Evolutionary conservation across 23 tunicate species (phyloP).

Genomic region (Trididemnum clinides): DNA sequence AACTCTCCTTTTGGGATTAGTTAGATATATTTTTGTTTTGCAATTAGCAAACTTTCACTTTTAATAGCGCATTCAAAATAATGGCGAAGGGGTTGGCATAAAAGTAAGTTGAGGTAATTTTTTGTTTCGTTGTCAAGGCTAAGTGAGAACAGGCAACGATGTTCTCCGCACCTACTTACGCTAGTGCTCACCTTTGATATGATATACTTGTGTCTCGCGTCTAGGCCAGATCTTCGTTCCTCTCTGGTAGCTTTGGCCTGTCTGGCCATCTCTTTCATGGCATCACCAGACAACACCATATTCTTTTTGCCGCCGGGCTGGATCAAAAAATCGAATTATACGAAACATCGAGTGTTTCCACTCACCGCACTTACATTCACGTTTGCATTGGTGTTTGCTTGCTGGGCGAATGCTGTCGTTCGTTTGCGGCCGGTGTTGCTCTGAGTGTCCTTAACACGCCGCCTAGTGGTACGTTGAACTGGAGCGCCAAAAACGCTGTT

Average conservation of each 20-base stretch:
- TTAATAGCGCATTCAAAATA: no score
- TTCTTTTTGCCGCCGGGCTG: slow-evolving; percentile 62
- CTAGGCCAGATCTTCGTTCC: slow-evolving; percentile 68
- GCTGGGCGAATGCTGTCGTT: slow-evolving; percentile 52
- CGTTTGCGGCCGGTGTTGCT: slow-evolving; percentile 59
- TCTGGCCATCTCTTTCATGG: slow-evolving; percentile 86
- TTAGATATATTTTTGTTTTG: no score
- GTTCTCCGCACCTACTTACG: no score
- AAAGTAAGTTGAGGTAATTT: no score
- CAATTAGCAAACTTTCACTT: no score
- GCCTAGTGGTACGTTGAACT: slow-evolving; percentile 33
- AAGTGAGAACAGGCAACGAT: no score
- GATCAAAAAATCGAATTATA: neutral
- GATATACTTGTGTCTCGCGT: slow-evolving; percentile 68
- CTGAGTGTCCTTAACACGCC: slow-evolving; percentile 56
- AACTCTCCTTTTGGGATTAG: no score
- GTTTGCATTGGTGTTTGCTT: slow-evolving; percentile 21
- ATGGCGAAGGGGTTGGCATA: no score
- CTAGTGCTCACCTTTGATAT: slow-evolving; percentile 51
- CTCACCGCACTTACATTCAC: neutral
- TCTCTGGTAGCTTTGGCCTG: slow-evolving; percentile 80
- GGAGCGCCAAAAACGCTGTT: slow-evolving; percentile 75
- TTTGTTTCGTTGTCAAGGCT: no score
- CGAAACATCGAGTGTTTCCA: neutral
- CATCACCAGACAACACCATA: slow-evolving; percentile 76